Base-by-base conservation (phyloP, 2,113 vertebrate genomes). In the Heterotilapia buettikoferi region DNA sequence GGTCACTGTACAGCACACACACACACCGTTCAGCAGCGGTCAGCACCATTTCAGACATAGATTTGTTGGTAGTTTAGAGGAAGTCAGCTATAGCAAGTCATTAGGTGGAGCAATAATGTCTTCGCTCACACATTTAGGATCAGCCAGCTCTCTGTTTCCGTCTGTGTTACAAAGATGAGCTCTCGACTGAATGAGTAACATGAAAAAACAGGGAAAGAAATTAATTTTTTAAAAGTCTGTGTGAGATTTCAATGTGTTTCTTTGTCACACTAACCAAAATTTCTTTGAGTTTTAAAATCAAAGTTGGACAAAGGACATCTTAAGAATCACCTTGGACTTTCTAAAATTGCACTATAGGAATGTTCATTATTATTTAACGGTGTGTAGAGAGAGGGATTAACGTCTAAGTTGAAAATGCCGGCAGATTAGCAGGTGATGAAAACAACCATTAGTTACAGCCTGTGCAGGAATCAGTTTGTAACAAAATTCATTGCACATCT, bases 1-100 rank as follows among this genome's bases (percentile, higher is more conserved):
- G 88, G 85, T 91, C 86, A 86, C 80, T 89, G 76, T 86, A 53
- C 43, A 90, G 73, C 24, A 78, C 61, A 71, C 68, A 9, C n/a
- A 31, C 61, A 66, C 61, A 56, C 33, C 13, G 61, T 53, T 88
- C 86, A 86, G 86, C 47, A 40, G 57, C 10, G 9, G 71, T 76
- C 71, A 78, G 71, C n/a, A n/a, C 24, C 24, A 61, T 86, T 86
- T 38, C 50, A 91, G 86, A 87, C 38, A 21, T 9, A 9, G 21
- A 38, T 89, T 24, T 84, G 47, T 83, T 36, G 26, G 66, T 47
- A 29, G 43, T 52, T 78, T 12, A 47, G 13, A 76, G 52, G 47
- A 87, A 24, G 43, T 19, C 18, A 19, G n/a, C 53, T 82, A 29
- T 16, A 80, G 11, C 36, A 50, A 68, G 19, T 47, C 63, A 50